Conservation (phyloP, 2,888 invertebrate genomes). For the Glyphotaelius pellucidus region DNA sequence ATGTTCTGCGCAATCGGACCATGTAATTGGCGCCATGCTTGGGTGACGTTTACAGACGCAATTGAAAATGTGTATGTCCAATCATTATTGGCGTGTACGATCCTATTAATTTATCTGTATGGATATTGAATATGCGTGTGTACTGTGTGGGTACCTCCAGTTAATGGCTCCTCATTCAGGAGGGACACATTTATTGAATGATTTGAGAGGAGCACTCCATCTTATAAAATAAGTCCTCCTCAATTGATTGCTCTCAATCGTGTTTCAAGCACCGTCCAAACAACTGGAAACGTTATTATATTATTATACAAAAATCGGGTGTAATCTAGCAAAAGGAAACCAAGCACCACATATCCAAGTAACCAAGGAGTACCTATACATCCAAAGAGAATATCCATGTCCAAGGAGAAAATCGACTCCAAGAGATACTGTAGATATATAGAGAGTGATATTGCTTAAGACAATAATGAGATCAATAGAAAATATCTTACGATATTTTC, state of each 20-base stretch:
- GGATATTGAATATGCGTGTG: neutral
- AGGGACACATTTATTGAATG: constrained; percentile 3
- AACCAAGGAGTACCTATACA: no score
- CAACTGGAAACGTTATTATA: neutral
- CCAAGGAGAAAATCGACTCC: no score
- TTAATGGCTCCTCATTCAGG: neutral
- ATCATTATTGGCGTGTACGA: constrained; percentile 18
- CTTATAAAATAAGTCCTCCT: neutral
- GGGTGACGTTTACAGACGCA: neutral
- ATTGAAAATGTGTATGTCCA: constrained; percentile 8
- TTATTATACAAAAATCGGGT: no score
- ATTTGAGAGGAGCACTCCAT: neutral
- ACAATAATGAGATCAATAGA: no score
- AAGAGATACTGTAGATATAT: no score
- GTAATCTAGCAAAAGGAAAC: no score
- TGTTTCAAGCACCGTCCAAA: neutral
- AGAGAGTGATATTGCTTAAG: no score
- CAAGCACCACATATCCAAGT: no score
- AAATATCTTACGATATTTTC: no score
- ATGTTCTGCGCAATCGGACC: constrained; percentile 38
- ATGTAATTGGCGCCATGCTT: constrained; percentile 45
- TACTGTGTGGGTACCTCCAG: neutral
- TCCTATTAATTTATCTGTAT: neutral
- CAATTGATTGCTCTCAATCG: neutral
- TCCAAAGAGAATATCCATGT: no score